Evolutionary conservation across 2,113 vertebrate species (phyloP).

Genomic region (Xenopus borealis): DNA sequence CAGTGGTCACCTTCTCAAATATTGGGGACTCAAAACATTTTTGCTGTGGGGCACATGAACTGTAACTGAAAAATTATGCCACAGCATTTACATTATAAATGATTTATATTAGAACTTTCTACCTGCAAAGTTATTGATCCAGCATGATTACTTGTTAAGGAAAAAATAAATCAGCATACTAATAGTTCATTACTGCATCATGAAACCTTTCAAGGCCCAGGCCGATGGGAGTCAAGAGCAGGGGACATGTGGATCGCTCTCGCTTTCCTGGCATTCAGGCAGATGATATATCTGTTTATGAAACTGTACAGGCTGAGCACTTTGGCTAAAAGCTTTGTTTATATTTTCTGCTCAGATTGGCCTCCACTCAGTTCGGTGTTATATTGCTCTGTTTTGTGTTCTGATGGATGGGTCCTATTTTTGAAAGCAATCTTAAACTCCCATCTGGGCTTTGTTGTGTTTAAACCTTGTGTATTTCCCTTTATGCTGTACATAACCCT

Average conservation of each 20-base stretch:
- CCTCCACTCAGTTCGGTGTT: constrained; percentile 13
- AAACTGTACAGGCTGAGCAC: constrained; percentile 22
- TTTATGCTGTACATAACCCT: background rate
- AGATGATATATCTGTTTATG: constrained; percentile 40
- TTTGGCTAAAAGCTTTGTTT: constrained; percentile 19
- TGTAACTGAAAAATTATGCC: too few species aligned
- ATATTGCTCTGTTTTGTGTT: constrained; percentile 19
- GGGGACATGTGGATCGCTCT: background rate
- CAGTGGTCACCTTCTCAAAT: too few species aligned
- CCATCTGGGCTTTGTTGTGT: constrained; percentile 6
- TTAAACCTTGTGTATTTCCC: constrained; percentile 2
- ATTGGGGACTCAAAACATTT: too few species aligned
- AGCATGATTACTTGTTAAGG: too few species aligned
- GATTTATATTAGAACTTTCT: too few species aligned
- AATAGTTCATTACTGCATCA: too few species aligned
- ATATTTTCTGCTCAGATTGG: constrained; percentile 18
- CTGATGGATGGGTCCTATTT: constrained; percentile 18
- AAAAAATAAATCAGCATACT: too few species aligned
- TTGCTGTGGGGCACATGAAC: too few species aligned
- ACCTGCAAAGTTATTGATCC: too few species aligned
- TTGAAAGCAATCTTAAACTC: constrained; percentile 2
- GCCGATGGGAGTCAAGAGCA: constrained; percentile 11
- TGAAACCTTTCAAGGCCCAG: background rate
- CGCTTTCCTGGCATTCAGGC: constrained; percentile 33
- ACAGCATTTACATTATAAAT: too few species aligned